Evolutionary conservation across 2,113 vertebrate species (phyloP).

Genomic region (Rallus limicola): DNA sequence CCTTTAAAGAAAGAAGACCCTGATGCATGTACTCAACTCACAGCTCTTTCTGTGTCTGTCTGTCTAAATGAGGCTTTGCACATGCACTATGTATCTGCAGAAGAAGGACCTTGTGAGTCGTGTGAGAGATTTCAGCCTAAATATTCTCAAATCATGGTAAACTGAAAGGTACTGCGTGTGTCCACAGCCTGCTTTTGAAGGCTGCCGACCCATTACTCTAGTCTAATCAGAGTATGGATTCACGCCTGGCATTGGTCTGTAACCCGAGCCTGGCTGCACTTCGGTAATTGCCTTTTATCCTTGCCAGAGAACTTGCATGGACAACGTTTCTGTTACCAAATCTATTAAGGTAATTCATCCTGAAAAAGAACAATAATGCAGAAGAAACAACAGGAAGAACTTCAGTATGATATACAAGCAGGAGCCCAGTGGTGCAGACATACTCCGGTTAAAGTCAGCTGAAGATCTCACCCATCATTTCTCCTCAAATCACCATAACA

Average conservation of each 20-base stretch:
- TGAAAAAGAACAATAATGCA: neutral
- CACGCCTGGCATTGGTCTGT: neutral
- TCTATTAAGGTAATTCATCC: neutral
- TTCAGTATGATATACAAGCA: neutral
- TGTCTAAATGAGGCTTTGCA: neutral
- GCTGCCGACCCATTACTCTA: neutral
- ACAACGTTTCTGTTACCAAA: neutral
- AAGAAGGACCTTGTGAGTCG: neutral
- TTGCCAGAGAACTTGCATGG: neutral
- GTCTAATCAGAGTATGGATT: neutral
- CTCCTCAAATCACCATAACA: neutral
- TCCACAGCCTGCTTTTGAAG: neutral
- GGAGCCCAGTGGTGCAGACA: neutral
- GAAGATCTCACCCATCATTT: neutral
- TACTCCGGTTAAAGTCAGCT: neutral
- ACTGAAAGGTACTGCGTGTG: neutral
- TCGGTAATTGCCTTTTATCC: neutral
- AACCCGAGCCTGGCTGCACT: neutral
- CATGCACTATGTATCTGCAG: accelerated
- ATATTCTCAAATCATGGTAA: neutral
- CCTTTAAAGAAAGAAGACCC: neutral
- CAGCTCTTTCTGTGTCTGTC: neutral
- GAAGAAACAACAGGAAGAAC: constrained; percentile 3
- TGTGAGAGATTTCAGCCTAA: neutral
- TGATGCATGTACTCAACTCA: neutral